Percentiles rank a stretch among this genome's conserved stretches.
phyloP scores from a whole-genome alignment of 2,113 vertebrate species.

The Crotalus horridus region DNA sequence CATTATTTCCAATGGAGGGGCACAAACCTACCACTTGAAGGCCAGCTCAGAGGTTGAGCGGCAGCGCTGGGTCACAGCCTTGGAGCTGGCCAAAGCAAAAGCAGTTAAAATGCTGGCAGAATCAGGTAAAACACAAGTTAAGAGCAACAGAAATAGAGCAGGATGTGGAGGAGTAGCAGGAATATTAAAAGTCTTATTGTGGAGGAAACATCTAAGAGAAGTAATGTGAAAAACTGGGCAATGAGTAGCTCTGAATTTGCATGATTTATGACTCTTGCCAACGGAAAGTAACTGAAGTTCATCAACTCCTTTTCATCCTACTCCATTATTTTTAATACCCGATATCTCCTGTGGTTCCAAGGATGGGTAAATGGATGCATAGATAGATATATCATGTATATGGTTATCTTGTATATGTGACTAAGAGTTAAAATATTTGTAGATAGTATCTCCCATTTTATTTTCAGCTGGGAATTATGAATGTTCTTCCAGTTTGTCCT shows the following conservation, averaged over 20 bases:
- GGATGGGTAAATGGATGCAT: background rate
- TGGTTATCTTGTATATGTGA: background rate
- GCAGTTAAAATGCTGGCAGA: constrained; percentile 91
- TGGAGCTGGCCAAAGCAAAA: constrained; percentile 93
- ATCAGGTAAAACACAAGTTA: constrained; percentile 76
- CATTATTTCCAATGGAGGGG: constrained; percentile 93
- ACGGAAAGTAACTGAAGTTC: background rate
- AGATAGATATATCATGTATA: background rate
- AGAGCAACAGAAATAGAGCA: background rate
- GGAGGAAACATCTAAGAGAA: background rate
- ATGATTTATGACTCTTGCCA: background rate
- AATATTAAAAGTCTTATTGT: background rate
- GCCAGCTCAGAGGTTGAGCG: constrained; percentile 93
- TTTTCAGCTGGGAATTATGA: background rate
- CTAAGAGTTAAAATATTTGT: background rate
- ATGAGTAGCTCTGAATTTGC: background rate
- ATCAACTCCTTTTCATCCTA: background rate
- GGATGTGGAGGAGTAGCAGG: background rate
- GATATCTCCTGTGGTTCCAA: background rate
- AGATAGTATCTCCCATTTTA: background rate
- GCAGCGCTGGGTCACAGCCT: constrained; percentile 94
- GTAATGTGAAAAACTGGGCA: background rate
- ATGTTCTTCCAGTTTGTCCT: background rate
- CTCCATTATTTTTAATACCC: background rate
- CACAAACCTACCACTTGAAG: constrained; percentile 96